These are phyloP conservation scores for Cataglyphis livida DNA, from an alignment of 2,888 invertebrate species.

Conservation along the genomic window DNA sequence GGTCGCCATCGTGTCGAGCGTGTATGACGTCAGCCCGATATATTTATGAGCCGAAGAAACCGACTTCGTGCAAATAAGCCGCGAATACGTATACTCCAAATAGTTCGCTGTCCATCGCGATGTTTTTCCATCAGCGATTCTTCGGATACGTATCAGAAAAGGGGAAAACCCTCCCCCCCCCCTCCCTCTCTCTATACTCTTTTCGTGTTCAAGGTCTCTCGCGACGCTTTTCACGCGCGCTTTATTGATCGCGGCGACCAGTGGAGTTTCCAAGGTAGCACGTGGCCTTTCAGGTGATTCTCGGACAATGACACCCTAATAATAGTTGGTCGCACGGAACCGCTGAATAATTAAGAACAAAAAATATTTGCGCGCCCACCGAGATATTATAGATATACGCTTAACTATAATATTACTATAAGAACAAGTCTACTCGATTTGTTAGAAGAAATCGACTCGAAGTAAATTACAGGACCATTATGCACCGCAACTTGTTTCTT, in stretches of 20 bases:
- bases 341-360: constrained; percentile 55
- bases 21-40: constrained; percentile 46
- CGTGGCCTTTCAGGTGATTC: constrained; percentile 55
- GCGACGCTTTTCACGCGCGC: constrained; percentile 25
- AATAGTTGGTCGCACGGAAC: constrained; percentile 44
- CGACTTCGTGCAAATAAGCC: constrained; percentile 28
- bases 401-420: background rate
- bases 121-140: constrained; percentile 6
- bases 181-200: no score
- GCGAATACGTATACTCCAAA: constrained; percentile 31
- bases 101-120: background rate
- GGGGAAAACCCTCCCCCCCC: background rate
- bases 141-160: background rate
- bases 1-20: constrained; percentile 48
- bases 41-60: constrained; percentile 43
- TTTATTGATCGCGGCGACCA: constrained; percentile 39
- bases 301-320: constrained; percentile 64
- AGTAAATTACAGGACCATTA: background rate
- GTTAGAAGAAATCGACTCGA: background rate
- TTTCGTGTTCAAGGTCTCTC: constrained; percentile 23
- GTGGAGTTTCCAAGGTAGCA: constrained; percentile 39
- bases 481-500: background rate
- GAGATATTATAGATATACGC: background rate
- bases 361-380: background rate
- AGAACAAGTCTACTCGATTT: background rate